Conservation (phyloP, 2,888 invertebrate genomes). For the Phalera bucephala region DNA sequence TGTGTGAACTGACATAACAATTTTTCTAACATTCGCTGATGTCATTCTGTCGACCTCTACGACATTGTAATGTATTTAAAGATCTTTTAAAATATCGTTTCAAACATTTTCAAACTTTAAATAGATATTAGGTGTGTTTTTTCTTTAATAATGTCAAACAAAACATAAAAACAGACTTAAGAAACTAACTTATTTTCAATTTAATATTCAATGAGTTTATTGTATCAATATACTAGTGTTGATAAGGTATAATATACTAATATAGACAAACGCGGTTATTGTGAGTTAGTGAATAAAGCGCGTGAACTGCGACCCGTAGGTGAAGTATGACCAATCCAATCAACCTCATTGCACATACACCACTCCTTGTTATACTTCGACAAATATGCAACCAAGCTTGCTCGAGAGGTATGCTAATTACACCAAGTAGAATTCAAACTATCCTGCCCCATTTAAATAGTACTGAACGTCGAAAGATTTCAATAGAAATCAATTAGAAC, state of each 20-base stretch:
- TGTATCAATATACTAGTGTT: conserved; percentile 8
- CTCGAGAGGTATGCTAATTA: conserved; percentile 3
- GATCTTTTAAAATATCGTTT: neutral
- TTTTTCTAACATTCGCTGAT: conserved; percentile 8
- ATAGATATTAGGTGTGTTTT: neutral
- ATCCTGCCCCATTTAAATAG: neutral
- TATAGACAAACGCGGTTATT: conserved; percentile 26
- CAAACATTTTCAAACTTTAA: neutral
- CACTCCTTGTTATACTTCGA: conserved; percentile 24
- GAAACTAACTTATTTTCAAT: too few relatives aligned
- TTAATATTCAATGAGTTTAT: too few relatives aligned
- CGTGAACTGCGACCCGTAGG: conserved; percentile 47
- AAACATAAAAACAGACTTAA: too few relatives aligned
- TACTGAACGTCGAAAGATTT: conserved; percentile 1
- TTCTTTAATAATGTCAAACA: too few relatives aligned
- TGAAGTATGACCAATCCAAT: conserved; percentile 50
- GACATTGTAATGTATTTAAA: neutral
- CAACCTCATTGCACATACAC: conserved; percentile 42
- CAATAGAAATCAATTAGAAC: conserved; percentile 14
- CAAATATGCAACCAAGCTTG: conserved; percentile 27
- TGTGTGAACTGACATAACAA: conserved; percentile 8
- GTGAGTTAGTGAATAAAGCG: conserved; percentile 35
- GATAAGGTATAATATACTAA: conserved; percentile 17
- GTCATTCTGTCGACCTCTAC: neutral
- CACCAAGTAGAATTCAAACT: conserved; percentile 4